Evolutionary conservation across 2,113 vertebrate species (phyloP), one percentile per base, ranked within the genome.

Genomic region (Centropus bengalensis): DNA sequence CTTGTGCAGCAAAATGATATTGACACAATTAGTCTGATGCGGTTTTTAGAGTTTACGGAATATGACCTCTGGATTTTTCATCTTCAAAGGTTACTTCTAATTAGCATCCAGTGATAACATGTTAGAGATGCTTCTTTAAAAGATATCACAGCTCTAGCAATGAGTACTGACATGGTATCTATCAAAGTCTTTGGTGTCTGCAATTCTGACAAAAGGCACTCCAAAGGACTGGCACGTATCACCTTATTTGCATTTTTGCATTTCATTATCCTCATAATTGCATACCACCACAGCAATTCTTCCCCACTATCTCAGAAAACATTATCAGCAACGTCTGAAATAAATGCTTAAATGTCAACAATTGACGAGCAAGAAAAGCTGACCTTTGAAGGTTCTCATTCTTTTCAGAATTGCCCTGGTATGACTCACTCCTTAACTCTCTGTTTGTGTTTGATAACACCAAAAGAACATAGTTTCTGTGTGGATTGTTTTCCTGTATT

Each of bases 171-270:
- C 96, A 96, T 96, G 97, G 98, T 98, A 99, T 99, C 98, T 98
- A 98, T 99, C 98, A 98, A 98, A 98, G 98, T 97, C 98, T 97
- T 92, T 97, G 97, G 96, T 97, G 97, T 97, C 93, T 97, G 95
- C 96, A 97, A 94, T 97, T 98, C 97, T 98, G 98, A 99, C 99
- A 99, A 99, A 99, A 99, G 98, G 96, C 98, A 97, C 98, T 98
- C 97, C 95, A 97, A 98, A 98, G 97, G 97, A 97, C 97, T 97
- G 97, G 97, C 98, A 97, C 68, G 86, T 98, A 98, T 98, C 97
- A 98, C 98, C 97, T 96, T 97, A 99, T 99, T 99, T 99, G 98
- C 99, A 99, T 99, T 99, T 99, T 98, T 99, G 99, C 99, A 99
- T 99, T 98, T 99, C 98, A 99, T 99, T 99, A 99, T 70, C 89